Percentiles rank a stretch among this genome's conserved stretches.
These are phyloP conservation scores for Camponotus floridanus DNA, from an alignment of 1,140 invertebrate species.

Conservation along the genomic window DNA sequence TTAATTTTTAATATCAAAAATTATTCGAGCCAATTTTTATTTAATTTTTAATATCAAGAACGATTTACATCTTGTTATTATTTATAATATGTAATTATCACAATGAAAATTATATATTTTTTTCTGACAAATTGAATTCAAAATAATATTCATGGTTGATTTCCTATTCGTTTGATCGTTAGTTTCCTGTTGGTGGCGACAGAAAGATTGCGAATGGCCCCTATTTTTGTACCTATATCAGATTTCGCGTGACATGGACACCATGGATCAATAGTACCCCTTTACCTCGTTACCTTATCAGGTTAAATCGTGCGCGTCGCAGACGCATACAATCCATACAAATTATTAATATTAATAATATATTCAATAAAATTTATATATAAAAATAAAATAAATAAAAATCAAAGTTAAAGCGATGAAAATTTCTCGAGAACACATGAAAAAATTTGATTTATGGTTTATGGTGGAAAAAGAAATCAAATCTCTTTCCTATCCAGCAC, in stretches of 20 bases:
- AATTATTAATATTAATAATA: not conserved
- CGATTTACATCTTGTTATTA: not conserved
- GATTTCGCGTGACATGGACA: conserved; percentile 35
- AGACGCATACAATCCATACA: not conserved
- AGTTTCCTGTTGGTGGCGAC: not conserved
- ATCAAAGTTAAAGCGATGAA: not conserved
- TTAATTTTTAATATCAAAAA: too few species aligned
- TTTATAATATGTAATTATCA: not conserved
- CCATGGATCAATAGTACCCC: conserved; percentile 21
- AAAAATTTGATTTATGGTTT: not conserved
- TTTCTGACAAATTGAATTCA: not conserved
- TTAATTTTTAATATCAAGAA: not conserved
- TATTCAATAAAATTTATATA: not conserved
- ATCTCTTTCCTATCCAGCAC: not conserved
- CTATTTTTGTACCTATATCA: conserved; percentile 20
- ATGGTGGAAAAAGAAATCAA: not conserved
- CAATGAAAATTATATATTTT: not conserved
- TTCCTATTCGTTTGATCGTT: not conserved
- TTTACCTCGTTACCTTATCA: not conserved
- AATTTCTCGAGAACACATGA: not conserved
- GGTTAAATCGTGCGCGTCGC: not conserved
- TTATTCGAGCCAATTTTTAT: too few species aligned
- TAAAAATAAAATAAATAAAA: too few species aligned
- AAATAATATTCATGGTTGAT: not conserved
- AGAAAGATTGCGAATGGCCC: not conserved